A percentile compares a stretch with the other conserved stretches of the same genome.
These are phyloP conservation scores for Petrocephalus schoutedeni DNA, from an alignment of 2,797 vertebrate species.

Conservation along the genomic window DNA sequence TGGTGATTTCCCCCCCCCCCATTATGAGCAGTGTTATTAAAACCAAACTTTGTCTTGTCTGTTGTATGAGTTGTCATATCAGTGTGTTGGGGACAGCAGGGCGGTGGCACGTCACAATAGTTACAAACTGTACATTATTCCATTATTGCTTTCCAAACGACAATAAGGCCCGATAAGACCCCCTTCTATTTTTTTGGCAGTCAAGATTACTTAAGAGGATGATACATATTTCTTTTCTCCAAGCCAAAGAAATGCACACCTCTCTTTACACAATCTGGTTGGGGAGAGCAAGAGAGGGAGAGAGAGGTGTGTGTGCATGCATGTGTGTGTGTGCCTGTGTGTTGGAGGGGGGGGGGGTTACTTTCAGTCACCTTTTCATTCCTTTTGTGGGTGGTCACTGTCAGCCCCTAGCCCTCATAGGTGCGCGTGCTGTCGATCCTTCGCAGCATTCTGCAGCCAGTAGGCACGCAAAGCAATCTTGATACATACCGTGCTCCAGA, in stretches of 20 bases:
- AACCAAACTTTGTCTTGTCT: not conserved
- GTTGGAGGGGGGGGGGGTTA: not conserved
- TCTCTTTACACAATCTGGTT: not conserved
- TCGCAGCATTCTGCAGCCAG: not conserved
- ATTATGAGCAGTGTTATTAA: not conserved
- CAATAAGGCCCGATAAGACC: not conserved
- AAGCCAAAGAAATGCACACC: not conserved
- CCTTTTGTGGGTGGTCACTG: not conserved
- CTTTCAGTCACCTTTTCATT: not conserved
- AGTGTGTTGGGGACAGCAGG: not conserved
- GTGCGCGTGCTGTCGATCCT: not conserved
- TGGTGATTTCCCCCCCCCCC: not conserved
- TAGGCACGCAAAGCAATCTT: not conserved
- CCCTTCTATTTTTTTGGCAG: not conserved
- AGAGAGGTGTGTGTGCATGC: not conserved
- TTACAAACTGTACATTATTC: not conserved
- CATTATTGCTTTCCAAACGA: not conserved
- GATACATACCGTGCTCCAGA: not conserved
- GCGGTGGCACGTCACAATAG: not conserved
- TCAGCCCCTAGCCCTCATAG: not conserved
- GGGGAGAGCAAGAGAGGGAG: not conserved
- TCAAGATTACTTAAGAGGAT: constrained; percentile 15
- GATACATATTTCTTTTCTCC: not conserved
- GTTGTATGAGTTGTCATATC: not conserved
- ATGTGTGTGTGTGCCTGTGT: too few species aligned